Percentiles rank a stretch among this genome's conserved stretches.
phyloP scores from a whole-genome alignment of 2,888 invertebrate genomes.

The Hymenopus coronatus region DNA sequence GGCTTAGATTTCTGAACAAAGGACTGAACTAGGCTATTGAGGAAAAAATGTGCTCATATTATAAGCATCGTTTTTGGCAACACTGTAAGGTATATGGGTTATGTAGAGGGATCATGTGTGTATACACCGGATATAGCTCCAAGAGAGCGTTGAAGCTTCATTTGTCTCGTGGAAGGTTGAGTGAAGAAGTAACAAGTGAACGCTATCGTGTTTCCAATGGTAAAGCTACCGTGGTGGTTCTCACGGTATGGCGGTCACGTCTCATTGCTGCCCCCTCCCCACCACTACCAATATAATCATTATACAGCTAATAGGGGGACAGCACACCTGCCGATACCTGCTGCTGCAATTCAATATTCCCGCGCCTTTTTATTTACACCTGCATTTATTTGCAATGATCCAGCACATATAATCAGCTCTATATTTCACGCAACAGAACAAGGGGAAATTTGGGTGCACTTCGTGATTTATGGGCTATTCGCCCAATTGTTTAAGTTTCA shows the following conservation, averaged over 20 bases:
- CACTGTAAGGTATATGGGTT: too few species aligned
- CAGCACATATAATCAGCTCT: too few species aligned
- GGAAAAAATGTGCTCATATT: too few species aligned
- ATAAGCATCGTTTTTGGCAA: too few species aligned
- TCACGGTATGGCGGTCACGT: conserved; percentile 8
- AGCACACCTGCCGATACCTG: neutral
- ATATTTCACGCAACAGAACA: neutral
- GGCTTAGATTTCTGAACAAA: too few species aligned
- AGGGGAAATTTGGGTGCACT: too few species aligned
- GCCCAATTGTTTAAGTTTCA: too few species aligned
- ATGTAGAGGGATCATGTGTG: too few species aligned
- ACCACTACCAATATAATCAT: neutral
- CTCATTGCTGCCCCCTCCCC: neutral
- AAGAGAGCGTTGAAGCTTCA: too few species aligned
- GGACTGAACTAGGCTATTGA: too few species aligned
- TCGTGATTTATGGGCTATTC: too few species aligned
- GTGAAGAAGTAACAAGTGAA: neutral
- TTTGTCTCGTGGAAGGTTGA: neutral
- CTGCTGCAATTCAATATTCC: neutral
- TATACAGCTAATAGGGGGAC: neutral
- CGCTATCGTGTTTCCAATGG: neutral
- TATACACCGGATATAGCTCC: too few species aligned
- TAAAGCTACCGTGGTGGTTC: neutral
- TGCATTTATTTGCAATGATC: neutral
- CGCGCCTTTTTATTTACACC: neutral